Evolutionary conservation across 2,888 invertebrate species (phyloP).

Genomic region (Stenolophus ochropezus): DNA sequence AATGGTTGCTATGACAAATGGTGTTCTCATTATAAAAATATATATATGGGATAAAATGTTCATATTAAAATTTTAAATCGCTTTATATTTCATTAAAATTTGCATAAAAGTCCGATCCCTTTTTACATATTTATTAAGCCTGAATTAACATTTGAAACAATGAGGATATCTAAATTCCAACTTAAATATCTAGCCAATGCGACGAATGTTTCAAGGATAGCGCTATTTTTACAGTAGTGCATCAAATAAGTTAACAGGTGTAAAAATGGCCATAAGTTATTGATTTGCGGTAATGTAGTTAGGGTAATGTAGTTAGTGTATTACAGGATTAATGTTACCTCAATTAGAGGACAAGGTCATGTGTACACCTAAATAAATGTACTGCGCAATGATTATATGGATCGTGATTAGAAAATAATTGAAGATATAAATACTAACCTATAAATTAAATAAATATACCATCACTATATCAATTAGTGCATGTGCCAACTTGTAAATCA

Average conservation of each 20-base stretch:
- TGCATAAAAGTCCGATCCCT: background rate
- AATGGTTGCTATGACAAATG: too few relatives aligned
- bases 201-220: conserved; percentile 15
- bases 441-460: too few relatives aligned
- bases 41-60: background rate
- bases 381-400: background rate
- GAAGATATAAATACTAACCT: too few relatives aligned
- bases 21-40: too few relatives aligned
- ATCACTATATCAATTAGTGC: too few relatives aligned
- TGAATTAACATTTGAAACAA: background rate
- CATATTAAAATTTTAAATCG: background rate
- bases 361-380: background rate
- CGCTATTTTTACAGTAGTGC: conserved; percentile 25
- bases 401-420: background rate
- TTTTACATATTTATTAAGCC: background rate
- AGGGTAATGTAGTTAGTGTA: conserved; percentile 12
- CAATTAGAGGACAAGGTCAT: conserved; percentile 21
- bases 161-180: background rate
- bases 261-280: conserved; percentile 7
- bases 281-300: conserved; percentile 25
- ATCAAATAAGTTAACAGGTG: background rate
- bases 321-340: conserved; percentile 35
- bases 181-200: background rate
- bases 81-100: background rate
- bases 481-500: too few relatives aligned